Percentiles rank a stretch among this genome's conserved stretches.
These are phyloP conservation scores for Drosophila parabipectinata DNA, from an alignment of 1,140 invertebrate species.

Conservation along the genomic window DNA sequence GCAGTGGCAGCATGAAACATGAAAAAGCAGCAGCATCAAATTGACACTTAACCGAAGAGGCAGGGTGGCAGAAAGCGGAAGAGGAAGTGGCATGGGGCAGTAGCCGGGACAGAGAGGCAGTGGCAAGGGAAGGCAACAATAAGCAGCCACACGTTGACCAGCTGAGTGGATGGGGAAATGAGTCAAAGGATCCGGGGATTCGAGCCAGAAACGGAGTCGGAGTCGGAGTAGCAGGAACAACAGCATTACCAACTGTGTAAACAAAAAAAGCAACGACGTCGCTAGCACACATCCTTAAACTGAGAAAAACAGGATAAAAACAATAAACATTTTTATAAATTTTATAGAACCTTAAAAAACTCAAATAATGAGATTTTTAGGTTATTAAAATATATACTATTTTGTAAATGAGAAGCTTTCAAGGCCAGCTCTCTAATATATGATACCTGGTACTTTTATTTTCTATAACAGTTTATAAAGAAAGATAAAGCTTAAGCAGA, in stretches of 20 bases:
- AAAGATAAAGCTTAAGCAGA: too few species aligned
- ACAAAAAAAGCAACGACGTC: constrained; percentile 66
- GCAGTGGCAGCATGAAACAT: constrained; percentile 68
- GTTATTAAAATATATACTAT: too few species aligned
- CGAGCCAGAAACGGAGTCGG: constrained; percentile 5
- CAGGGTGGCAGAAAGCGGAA: not conserved
- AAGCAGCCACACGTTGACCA: constrained; percentile 73
- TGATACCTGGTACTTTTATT: too few species aligned
- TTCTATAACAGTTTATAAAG: too few species aligned
- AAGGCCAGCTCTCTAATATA: not conserved
- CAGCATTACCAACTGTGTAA: constrained; percentile 65
- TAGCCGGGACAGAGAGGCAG: not conserved
- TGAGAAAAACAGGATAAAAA: constrained; percentile 1
- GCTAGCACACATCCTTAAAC: constrained; percentile 18
- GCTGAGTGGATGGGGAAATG: constrained; percentile 32
- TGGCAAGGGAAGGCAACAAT: constrained; percentile 46
- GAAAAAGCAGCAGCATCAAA: constrained; percentile 78
- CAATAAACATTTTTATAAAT: not conserved
- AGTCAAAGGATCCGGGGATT: constrained; percentile 24
- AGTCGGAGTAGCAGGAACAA: constrained; percentile 37
- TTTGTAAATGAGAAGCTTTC: too few species aligned
- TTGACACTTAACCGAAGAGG: constrained; percentile 71
- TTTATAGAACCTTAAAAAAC: not conserved
- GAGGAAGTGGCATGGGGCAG: constrained; percentile 2
- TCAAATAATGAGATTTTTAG: not conserved